Conservation (phyloP, 1,140 invertebrate species). For the Argopecten irradians region DNA sequence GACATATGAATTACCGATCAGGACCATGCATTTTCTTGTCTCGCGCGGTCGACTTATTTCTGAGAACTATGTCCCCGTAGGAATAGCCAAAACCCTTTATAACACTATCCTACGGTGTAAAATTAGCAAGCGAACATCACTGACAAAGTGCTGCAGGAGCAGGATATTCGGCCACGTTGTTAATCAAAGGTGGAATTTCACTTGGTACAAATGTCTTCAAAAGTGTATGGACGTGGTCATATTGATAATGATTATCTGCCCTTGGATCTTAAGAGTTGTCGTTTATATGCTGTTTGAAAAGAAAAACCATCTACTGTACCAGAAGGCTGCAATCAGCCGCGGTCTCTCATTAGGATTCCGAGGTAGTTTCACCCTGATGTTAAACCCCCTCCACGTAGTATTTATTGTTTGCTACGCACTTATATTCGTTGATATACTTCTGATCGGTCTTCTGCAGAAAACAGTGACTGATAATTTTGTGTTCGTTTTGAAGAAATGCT, state of each 20-base stretch:
- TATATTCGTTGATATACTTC: slow-evolving; percentile 50
- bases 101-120: slow-evolving; percentile 60
- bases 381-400: slow-evolving; percentile 58
- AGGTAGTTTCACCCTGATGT: slow-evolving; percentile 53
- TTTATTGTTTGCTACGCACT: slow-evolving; percentile 60
- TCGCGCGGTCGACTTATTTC: slow-evolving; percentile 51
- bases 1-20: slow-evolving; percentile 28
- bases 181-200: background rate
- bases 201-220: slow-evolving; percentile 55
- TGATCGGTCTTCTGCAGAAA: slow-evolving; percentile 53
- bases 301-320: background rate
- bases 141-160: slow-evolving; percentile 41
- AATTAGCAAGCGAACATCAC: slow-evolving; percentile 46
- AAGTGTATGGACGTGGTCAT: slow-evolving; percentile 46
- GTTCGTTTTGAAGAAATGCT: slow-evolving; percentile 54
- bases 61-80: slow-evolving; percentile 55
- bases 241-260: slow-evolving; percentile 42
- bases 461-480: slow-evolving; percentile 55
- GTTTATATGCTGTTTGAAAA: slow-evolving; percentile 55
- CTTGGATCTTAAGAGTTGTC: slow-evolving; percentile 55
- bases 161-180: slow-evolving; percentile 41
- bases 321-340: slow-evolving; percentile 26
- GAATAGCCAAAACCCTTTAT: slow-evolving; percentile 54
- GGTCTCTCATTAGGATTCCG: slow-evolving; percentile 34
- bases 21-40: slow-evolving; percentile 46